Percentiles rank a stretch among this genome's conserved stretches.
Evolutionary conservation across 2,113 vertebrate genomes (phyloP).

Genomic region (Odontesthes bonariensis): DNA sequence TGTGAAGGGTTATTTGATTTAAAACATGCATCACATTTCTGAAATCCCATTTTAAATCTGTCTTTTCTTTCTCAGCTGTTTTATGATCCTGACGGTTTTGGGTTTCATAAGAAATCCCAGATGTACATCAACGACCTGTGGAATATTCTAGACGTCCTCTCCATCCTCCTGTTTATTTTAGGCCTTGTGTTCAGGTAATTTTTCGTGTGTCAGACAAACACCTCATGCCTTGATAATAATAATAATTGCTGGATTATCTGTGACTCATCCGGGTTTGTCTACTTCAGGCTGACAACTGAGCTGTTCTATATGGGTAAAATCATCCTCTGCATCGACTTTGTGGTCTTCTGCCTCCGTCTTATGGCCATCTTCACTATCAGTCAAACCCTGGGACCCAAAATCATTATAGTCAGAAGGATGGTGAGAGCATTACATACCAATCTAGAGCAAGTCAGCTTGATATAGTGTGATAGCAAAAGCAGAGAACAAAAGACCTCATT

Average conservation of each 20-base stretch:
- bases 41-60: background rate
- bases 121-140: slow-evolving; percentile 91
- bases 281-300: slow-evolving; percentile 82
- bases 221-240: too few species aligned
- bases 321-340: slow-evolving; percentile 92
- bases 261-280: slow-evolving; percentile 11
- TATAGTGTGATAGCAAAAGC: slow-evolving; percentile 10
- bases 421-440: slow-evolving; percentile 77
- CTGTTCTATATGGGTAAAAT: slow-evolving; percentile 90
- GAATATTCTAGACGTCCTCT: slow-evolving; percentile 92
- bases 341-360: slow-evolving; percentile 94
- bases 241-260: background rate
- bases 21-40: too few species aligned
- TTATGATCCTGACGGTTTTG: slow-evolving; percentile 86
- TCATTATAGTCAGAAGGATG: slow-evolving; percentile 97
- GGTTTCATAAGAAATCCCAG: slow-evolving; percentile 83
- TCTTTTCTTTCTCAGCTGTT: slow-evolving; percentile 82
- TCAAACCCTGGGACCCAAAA: slow-evolving; percentile 94
- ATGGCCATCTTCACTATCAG: slow-evolving; percentile 98
- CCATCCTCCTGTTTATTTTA: slow-evolving; percentile 87
- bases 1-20: too few species aligned
- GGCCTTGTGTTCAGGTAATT: slow-evolving; percentile 90
- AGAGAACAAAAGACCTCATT: too few species aligned
- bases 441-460: background rate
- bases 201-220: background rate